phyloP scores from a whole-genome alignment of 1,140 invertebrate species.

The Drosophila ercepeae region DNA sequence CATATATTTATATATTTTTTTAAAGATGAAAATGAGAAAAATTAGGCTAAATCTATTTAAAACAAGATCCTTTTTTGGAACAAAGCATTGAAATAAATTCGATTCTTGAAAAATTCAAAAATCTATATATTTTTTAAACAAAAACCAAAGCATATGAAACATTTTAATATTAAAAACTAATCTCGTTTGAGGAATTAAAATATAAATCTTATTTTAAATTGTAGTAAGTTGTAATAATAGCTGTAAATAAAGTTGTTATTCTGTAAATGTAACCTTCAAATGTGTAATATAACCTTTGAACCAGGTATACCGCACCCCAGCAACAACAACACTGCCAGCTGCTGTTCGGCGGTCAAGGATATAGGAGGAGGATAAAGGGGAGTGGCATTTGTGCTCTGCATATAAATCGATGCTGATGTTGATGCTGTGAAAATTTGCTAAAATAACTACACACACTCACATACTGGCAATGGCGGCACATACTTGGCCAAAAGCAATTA shows the following conservation, averaged over 20 bases:
- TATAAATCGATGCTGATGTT: slow-evolving; percentile 81
- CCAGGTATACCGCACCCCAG: slow-evolving; percentile 7
- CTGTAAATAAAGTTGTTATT: not conserved
- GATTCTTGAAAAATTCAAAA: too few relatives aligned
- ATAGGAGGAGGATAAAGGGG: slow-evolving; percentile 8
- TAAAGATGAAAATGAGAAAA: too few relatives aligned
- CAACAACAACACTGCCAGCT: slow-evolving; percentile 29
- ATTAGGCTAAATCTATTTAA: too few relatives aligned
- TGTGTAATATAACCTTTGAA: not conserved
- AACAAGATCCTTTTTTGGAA: too few relatives aligned
- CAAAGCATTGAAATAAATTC: too few relatives aligned
- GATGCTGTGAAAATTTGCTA: slow-evolving; percentile 80
- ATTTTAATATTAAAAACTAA: not conserved
- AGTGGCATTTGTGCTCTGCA: slow-evolving; percentile 60
- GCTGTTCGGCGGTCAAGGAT: slow-evolving; percentile 44
- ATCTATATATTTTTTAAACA: too few relatives aligned
- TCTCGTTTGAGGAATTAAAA: too few relatives aligned
- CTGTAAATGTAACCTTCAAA: not conserved
- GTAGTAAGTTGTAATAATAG: too few relatives aligned
- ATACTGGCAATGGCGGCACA: slow-evolving; percentile 19
- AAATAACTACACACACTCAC: slow-evolving; percentile 74
- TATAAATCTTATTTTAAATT: too few relatives aligned
- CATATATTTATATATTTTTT: too few relatives aligned
- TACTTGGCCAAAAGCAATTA: slow-evolving; percentile 77
- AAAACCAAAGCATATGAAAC: too few relatives aligned